Evolutionary conservation across 23 tunicate genomes (phyloP).

Genomic region (Halocynthia roretzi): DNA sequence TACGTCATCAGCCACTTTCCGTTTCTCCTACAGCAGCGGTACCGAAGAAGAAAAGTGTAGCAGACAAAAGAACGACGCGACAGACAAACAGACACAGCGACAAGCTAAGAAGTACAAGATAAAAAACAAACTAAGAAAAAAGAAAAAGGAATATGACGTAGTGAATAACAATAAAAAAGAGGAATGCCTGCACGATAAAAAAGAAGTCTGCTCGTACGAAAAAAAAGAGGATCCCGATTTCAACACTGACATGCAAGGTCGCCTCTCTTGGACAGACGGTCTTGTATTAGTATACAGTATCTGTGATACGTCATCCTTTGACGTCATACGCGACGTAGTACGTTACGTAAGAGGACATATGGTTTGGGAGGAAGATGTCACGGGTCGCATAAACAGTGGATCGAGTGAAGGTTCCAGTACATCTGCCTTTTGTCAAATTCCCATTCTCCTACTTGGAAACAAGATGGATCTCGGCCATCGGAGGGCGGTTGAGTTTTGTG

Average conservation of each 20-base stretch:
- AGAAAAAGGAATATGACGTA: slow-evolving; percentile 4
- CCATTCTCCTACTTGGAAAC: slow-evolving; percentile 15
- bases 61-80: background rate
- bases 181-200: background rate
- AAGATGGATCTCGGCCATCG: slow-evolving; percentile 17
- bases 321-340: slow-evolving; percentile 2
- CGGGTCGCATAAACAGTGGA: background rate
- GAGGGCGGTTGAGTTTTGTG: background rate
- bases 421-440: background rate
- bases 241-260: slow-evolving; percentile 9
- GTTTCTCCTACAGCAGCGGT: slow-evolving; percentile 13
- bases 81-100: background rate
- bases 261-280: slow-evolving; percentile 12
- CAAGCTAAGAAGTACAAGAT: background rate
- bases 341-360: slow-evolving; percentile 4
- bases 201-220: no score
- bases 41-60: background rate
- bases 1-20: slow-evolving; percentile 3
- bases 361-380: background rate
- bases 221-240: no score
- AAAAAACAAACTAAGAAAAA: background rate
- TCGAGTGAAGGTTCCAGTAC: background rate
- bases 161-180: background rate
- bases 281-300: slow-evolving; percentile 22
- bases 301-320: slow-evolving; percentile 12